A percentile compares a stretch with the other conserved stretches of the same genome.
Conservation (phyloP, 2,888 invertebrate genomes). For the Tenthredo scrophulariae region DNA sequence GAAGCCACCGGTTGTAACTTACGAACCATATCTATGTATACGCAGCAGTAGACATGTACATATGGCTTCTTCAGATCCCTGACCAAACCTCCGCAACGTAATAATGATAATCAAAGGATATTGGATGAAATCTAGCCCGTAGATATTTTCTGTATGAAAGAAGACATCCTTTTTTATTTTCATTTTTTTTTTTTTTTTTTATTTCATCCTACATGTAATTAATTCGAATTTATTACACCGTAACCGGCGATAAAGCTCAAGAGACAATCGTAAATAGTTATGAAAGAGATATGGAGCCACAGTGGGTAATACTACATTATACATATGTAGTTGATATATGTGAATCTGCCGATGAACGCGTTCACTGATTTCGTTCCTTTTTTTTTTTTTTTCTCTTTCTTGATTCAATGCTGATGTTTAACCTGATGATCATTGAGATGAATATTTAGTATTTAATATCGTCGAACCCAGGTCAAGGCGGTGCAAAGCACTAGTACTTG, state of each 20-base stretch:
- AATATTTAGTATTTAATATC: background rate
- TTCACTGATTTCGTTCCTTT: background rate
- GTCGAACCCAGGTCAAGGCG: constrained; percentile 1
- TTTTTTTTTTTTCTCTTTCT: background rate
- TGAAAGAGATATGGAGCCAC: background rate
- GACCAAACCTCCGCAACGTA: background rate
- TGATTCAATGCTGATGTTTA: background rate
- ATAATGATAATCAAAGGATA: constrained; percentile 4
- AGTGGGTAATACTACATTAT: background rate
- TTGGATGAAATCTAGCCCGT: constrained; percentile 20
- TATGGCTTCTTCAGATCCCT: background rate
- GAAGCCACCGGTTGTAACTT: constrained; percentile 48
- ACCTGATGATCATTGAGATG: background rate
- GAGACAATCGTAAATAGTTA: constrained; percentile 11
- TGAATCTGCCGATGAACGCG: background rate
- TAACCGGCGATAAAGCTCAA: background rate
- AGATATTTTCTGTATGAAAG: background rate
- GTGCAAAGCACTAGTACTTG: constrained; percentile 14
- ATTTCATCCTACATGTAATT: background rate
- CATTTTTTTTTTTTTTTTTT: background rate
- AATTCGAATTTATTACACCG: constrained; percentile 12
- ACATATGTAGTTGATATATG: background rate
- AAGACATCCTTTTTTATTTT: background rate
- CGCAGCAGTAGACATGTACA: background rate
- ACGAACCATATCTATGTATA: background rate